Conservation (phyloP, 2,113 vertebrate genomes). For the Seriola aureovittata region DNA sequence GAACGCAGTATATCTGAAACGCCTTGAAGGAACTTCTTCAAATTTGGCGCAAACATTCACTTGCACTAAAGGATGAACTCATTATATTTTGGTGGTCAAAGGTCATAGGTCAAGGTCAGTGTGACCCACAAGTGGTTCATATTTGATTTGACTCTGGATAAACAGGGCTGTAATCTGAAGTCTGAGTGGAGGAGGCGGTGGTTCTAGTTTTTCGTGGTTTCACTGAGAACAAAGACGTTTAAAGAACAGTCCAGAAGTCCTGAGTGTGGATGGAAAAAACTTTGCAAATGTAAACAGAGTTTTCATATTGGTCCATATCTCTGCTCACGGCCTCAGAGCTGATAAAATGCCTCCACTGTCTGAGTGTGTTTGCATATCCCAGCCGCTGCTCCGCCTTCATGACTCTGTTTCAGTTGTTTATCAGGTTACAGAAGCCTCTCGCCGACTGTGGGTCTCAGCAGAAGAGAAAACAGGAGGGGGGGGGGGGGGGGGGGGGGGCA, state of each 20-base stretch:
- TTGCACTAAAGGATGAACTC: too few relatives aligned
- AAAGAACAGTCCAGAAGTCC: neutral
- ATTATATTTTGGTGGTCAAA: too few relatives aligned
- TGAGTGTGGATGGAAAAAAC: neutral
- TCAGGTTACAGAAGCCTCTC: neutral
- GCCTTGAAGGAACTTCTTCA: too few relatives aligned
- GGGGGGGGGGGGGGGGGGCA: neutral
- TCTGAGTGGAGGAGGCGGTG: too few relatives aligned
- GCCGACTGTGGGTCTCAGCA: neutral
- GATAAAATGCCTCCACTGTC: neutral
- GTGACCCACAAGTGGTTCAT: too few relatives aligned
- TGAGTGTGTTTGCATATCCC: neutral
- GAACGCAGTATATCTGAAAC: too few relatives aligned
- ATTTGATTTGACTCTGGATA: too few relatives aligned
- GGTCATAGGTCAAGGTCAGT: too few relatives aligned
- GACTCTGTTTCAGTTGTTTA: neutral
- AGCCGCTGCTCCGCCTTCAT: neutral
- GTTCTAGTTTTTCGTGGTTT: neutral
- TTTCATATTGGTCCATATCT: neutral
- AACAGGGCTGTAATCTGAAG: too few relatives aligned
- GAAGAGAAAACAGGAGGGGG: too few relatives aligned
- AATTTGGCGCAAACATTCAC: too few relatives aligned
- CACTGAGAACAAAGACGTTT: neutral
- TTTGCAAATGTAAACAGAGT: neutral
- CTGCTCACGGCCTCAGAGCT: neutral